Conservation (phyloP, 2,797 vertebrate genomes). For the Hybognathus amarus region DNA sequence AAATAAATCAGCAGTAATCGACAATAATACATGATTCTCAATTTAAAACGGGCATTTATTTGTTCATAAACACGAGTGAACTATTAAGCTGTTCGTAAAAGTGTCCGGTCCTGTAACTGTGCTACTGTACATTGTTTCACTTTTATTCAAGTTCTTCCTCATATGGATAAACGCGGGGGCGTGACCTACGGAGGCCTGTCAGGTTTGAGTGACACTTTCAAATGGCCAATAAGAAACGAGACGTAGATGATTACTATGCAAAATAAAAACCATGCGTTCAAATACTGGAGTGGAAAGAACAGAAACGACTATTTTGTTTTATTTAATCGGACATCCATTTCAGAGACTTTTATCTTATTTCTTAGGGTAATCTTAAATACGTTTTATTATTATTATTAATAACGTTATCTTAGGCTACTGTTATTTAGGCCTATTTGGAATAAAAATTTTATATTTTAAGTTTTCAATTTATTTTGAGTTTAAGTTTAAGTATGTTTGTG, state of each 20-base stretch:
- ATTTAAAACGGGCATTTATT: background rate
- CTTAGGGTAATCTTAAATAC: background rate
- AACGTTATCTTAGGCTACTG: background rate
- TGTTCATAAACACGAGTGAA: background rate
- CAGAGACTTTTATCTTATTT: background rate
- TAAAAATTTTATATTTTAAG: background rate
- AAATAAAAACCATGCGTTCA: background rate
- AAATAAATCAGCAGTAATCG: conserved; percentile 46
- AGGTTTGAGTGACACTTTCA: conserved; percentile 33
- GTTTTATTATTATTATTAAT: background rate
- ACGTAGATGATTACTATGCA: too few relatives aligned
- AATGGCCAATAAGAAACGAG: conserved; percentile 20
- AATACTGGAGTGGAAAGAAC: background rate
- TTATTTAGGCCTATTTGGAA: background rate
- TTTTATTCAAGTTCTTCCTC: conserved; percentile 36
- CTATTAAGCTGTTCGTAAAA: background rate
- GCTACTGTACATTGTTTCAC: conserved; percentile 31
- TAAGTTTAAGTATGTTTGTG: background rate
- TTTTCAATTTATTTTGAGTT: background rate
- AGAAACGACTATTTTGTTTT: background rate
- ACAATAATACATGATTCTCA: background rate
- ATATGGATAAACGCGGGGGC: conserved; percentile 46
- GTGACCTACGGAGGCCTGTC: conserved; percentile 58
- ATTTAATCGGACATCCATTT: background rate
- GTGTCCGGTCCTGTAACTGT: too few relatives aligned